Conservation (phyloP, 2,113 vertebrate species). For the Channa argus region DNA sequence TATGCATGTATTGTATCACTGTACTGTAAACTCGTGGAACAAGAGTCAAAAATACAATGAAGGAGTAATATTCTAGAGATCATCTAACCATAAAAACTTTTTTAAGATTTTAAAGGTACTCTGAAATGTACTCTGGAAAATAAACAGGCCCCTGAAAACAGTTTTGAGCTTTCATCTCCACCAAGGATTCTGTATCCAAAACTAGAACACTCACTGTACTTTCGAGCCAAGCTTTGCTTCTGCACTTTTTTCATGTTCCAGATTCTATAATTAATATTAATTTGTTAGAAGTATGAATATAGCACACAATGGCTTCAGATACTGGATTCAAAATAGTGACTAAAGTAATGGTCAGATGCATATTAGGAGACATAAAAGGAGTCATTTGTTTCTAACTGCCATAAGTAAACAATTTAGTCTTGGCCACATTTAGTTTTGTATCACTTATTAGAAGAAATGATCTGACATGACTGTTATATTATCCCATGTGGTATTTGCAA, state of each 20-base stretch:
- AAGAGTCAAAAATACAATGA: background rate
- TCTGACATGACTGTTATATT: constrained; percentile 4
- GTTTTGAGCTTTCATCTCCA: constrained; percentile 17
- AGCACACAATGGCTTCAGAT: constrained; percentile 38
- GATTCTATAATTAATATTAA: constrained; percentile 62
- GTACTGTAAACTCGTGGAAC: too few relatives aligned
- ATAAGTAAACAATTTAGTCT: constrained; percentile 24
- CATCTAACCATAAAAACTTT: constrained; percentile 2
- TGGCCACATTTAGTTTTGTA: constrained; percentile 1
- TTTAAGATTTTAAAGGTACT: background rate
- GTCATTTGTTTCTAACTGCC: background rate
- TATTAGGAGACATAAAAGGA: constrained; percentile 32
- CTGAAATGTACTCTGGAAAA: constrained; percentile 8
- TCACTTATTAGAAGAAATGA: constrained; percentile 2
- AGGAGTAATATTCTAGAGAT: background rate
- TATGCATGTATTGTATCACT: background rate
- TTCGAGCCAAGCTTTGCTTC: constrained; percentile 32
- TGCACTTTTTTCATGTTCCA: constrained; percentile 56
- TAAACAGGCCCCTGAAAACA: background rate
- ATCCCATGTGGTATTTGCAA: background rate
- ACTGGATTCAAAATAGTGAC: constrained; percentile 17
- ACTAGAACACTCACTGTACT: constrained; percentile 28
- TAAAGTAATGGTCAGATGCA: constrained; percentile 30
- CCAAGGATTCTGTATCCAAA: constrained; percentile 21
- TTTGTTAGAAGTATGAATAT: constrained; percentile 46